Evolutionary conservation across 1,140 invertebrate genomes (phyloP), one percentile per base, ranked within the genome.

Genomic region (Eumeta japonica): DNA sequence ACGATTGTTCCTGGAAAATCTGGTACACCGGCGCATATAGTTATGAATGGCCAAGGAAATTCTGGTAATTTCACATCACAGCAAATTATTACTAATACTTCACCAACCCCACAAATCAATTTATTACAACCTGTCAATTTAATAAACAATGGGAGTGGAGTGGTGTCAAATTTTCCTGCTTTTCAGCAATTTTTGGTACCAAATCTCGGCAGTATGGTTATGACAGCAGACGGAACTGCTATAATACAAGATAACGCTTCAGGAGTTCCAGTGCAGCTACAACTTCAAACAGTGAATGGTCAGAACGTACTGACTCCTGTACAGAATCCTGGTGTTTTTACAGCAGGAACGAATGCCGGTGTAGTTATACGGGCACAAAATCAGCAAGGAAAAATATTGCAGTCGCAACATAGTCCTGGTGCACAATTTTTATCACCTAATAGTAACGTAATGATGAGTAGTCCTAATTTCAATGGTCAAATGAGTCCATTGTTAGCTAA

Each of bases 151-250:
- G 75, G 83, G 0, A 80, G 81, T 10, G 81, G 83, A 5, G 82
- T 88, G 39, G 83, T 88, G 29, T 84, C 86, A 43, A 88, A 89
- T 58, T 85, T 89, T 53, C 85, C 85, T 0, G 82, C 85, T 0
- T 87, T 89, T 36, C 89, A 90, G 52, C 88, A 91, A 52, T 86
- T 90, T 50, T 84, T 90, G 31, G 83, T 91, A 30, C 88, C 89
- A 2, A 87, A 88, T 48, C 62, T 89, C 1, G 86, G 87, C 1
- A 79, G 88, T 43, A 81, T 91, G 80, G 80, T 88, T 30, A 83
- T 84, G 86, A 81, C 87, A 14, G 80, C 86, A 16, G 82, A 87
- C 49, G 82, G 82, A 1, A 84, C 85, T 1, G 81, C 84, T 0
- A 70, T 88, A 12, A 62, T 88, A 2, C 82, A 85, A 53, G 82